Evolutionary conservation across 2,797 vertebrate species (phyloP), one percentile per base, ranked within the genome.

Genomic region (Botia almorhae): DNA sequence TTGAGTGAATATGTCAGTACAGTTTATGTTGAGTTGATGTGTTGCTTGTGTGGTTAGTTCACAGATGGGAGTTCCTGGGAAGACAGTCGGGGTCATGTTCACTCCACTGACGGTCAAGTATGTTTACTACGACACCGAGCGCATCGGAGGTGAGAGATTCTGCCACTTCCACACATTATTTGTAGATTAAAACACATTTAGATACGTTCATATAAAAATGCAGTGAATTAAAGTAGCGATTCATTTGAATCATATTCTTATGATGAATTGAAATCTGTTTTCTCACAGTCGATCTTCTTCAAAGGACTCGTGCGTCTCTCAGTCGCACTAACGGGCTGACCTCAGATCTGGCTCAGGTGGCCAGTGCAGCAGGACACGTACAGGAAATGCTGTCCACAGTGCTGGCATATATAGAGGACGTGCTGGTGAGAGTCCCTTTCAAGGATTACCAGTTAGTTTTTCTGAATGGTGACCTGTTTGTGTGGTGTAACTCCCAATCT

Each of bases 1-100:
- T 53, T 21, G 11, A 39, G 36, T 39, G 6, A 10, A 8, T 8
- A 43, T 43, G 39, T 43, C 39, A 43, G 39, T 43, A 8, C 7
- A 10, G 6, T 17, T 13, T 51, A 51, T 51, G 16, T 2, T 48
- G 43, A 19, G 13, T 60, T 23, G 6, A 26, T 11, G 26, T 77
- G 70, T 29, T 17, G 7, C 67, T 70, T 55, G 56, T 72, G 83
- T 5, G 84, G 0, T 88, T 90, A 99, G 98, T 89, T 96, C 97
- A 13, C 96, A 97, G 82, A 99, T 99, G 96, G 97, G 98, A n/a
- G 96, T 99, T 55, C 97, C 97, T 7, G 96, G 96, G 58, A 97
- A 97, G 89, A 99, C 98, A 0, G 97, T 99, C 82, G 98, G 98
- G 0, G 97, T 99, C 83, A 99, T 99, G 97, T 99, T 99, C 90